Evolutionary conservation across 2,113 vertebrate species (phyloP).

Genomic region (Xenotilapia caudafasciata): DNA sequence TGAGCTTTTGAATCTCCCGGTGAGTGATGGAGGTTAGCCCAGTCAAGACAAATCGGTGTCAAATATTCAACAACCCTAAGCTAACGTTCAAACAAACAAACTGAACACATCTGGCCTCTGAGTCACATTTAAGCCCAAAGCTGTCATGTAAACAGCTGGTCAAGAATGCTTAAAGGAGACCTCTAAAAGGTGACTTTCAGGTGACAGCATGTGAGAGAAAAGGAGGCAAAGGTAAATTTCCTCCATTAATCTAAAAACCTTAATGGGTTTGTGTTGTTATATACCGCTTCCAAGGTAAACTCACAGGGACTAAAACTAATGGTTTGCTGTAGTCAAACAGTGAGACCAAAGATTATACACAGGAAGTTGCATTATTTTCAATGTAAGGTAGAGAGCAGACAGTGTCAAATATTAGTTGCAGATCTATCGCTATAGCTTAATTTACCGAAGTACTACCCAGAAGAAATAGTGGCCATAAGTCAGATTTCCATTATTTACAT

Average conservation of each 20-base stretch:
- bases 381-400: background rate
- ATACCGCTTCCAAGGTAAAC: background rate
- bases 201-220: background rate
- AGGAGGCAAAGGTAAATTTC: background rate
- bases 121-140: background rate
- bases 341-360: background rate
- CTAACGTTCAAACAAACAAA: background rate
- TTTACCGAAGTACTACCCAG: background rate
- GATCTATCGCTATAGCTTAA: background rate
- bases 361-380: background rate
- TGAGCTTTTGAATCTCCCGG: background rate
- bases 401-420: background rate
- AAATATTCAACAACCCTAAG: background rate
- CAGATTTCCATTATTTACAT: conserved; percentile 9
- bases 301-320: background rate
- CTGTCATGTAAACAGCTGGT: background rate
- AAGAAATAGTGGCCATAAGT: background rate
- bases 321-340: background rate
- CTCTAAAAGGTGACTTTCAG: background rate
- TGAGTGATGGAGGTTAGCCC: background rate
- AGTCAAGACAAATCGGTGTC: background rate
- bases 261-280: background rate
- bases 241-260: background rate
- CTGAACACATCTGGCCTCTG: background rate
- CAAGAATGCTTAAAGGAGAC: background rate